Percentiles rank a stretch among this genome's conserved stretches.
phyloP scores from a whole-genome alignment of 2,888 invertebrate species.

The Buathra laborator region DNA sequence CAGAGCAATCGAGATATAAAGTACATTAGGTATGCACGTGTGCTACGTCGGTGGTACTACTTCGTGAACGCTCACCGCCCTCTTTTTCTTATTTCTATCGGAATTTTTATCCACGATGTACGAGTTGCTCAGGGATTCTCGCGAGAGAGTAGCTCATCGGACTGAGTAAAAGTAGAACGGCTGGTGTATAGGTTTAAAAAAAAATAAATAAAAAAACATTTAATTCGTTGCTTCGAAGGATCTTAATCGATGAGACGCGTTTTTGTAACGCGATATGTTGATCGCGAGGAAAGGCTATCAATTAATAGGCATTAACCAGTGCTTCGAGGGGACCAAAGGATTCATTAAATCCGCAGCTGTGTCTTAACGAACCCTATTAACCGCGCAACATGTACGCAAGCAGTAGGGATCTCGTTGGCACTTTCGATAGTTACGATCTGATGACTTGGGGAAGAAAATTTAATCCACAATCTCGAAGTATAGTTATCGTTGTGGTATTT shows the following conservation, averaged over 20 bases:
- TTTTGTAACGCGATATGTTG: constrained; percentile 5
- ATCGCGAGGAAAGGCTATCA: too few species aligned
- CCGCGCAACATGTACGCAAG: too few species aligned
- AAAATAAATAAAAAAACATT: neutral
- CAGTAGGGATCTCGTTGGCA: too few species aligned
- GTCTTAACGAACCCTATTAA: too few species aligned
- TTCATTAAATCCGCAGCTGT: too few species aligned
- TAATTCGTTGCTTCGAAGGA: constrained; percentile 46
- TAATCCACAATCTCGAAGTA: too few species aligned
- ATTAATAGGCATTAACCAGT: too few species aligned
- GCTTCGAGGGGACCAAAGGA: too few species aligned
- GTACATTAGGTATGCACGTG: constrained; percentile 61
- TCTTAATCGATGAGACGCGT: constrained; percentile 41
- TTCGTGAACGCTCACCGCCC: constrained; percentile 18
- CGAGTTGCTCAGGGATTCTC: constrained; percentile 24
- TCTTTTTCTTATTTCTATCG: constrained; percentile 42
- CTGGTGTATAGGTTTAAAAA: neutral
- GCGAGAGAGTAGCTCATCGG: constrained; percentile 32
- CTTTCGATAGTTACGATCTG: too few species aligned
- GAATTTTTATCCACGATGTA: constrained; percentile 1
- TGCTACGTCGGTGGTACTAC: neutral
- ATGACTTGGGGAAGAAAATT: too few species aligned
- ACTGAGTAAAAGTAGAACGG: constrained; percentile 70
- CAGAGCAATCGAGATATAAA: constrained; percentile 57
- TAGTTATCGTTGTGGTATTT: too few species aligned